Conservation (phyloP, 2,888 invertebrate genomes). For the Rhaphigaster nebulosa region DNA sequence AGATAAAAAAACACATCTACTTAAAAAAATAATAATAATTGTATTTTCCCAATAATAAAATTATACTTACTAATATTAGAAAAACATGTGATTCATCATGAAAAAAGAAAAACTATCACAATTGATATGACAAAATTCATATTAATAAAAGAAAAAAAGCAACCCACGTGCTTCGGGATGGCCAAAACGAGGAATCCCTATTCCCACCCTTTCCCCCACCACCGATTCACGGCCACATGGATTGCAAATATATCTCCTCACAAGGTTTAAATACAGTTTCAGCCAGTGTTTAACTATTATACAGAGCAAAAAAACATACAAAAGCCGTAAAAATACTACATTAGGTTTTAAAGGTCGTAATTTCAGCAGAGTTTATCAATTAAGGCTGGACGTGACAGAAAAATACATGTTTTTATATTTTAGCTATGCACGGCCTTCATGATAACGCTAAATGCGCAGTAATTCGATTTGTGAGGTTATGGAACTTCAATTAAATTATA, state of each 20-base stretch:
- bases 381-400: background rate
- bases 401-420: background rate
- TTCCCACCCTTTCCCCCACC: constrained; percentile 49
- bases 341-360: background rate
- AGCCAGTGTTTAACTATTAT: background rate
- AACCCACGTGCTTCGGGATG: constrained; percentile 11
- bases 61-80: background rate
- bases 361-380: background rate
- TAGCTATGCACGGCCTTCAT: background rate
- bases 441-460: background rate
- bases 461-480: background rate
- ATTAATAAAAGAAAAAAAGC: background rate
- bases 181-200: constrained; percentile 21
- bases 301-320: background rate
- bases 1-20: background rate
- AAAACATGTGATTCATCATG: background rate
- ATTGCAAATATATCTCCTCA: constrained; percentile 43
- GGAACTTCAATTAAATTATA: background rate
- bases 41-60: background rate
- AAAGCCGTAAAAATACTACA: background rate
- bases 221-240: constrained; percentile 15
- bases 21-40: too few species aligned
- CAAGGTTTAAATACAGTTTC: constrained; percentile 19
- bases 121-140: background rate
- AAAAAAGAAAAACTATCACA: background rate